Conservation (phyloP, 2,797 vertebrate species). For the Pseudotriccus pelzelni region DNA sequence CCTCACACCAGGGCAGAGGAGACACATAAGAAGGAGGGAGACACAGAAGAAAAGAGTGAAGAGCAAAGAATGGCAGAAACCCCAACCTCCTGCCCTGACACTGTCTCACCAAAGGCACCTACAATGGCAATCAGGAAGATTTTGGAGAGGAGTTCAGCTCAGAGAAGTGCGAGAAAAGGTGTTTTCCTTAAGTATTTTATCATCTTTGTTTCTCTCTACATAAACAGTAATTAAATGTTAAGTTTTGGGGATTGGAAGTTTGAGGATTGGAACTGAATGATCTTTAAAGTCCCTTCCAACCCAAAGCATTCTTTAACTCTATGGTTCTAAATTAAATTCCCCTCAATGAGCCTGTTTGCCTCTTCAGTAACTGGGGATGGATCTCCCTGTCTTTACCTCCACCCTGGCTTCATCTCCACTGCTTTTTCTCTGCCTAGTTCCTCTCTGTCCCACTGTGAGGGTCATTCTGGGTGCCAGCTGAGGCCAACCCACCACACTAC, state of each 20-base stretch:
- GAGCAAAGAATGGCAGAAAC: background rate
- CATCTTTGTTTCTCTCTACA: background rate
- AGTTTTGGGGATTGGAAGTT: background rate
- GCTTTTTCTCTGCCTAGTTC: background rate
- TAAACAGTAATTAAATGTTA: background rate
- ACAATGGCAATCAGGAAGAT: fast-evolving
- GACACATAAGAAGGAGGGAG: background rate
- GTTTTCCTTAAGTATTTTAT: background rate
- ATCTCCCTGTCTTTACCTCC: background rate
- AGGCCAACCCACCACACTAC: background rate
- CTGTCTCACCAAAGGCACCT: background rate
- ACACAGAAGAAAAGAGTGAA: background rate
- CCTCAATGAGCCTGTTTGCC: background rate
- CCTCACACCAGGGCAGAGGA: fast-evolving
- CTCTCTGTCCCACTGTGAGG: fast-evolving
- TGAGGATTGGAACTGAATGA: background rate
- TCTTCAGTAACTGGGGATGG: no score
- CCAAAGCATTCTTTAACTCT: background rate
- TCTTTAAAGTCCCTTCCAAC: background rate
- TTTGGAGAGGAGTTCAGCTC: background rate
- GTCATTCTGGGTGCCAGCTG: background rate
- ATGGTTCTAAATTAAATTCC: background rate
- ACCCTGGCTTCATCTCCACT: background rate
- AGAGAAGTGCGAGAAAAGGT: background rate
- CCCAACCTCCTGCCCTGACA: fast-evolving